phyloP scores from a whole-genome alignment of 2,888 invertebrate genomes.

The Zaprionus lineosus region DNA sequence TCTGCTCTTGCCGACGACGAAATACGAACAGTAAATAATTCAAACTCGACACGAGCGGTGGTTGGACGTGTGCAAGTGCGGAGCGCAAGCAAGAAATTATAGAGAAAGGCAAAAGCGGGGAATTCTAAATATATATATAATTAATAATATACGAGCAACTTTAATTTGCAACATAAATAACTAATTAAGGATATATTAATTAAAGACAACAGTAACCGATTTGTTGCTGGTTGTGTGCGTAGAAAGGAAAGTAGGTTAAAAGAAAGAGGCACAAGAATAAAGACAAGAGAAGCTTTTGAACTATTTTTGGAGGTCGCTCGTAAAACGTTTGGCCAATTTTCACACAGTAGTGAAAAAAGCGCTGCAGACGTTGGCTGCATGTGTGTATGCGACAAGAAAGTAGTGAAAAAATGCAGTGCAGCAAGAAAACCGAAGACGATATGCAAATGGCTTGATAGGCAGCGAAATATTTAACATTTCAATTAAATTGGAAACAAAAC shows the following conservation, averaged over 20 bases:
- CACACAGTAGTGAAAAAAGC: constrained; percentile 52
- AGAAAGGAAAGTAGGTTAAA: constrained; percentile 60
- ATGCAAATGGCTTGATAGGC: constrained; percentile 69
- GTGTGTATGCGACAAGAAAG: constrained; percentile 59
- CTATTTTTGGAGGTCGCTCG: constrained; percentile 51
- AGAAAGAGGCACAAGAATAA: constrained; percentile 13
- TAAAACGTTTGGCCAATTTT: constrained; percentile 27
- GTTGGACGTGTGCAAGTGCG: constrained; percentile 79
- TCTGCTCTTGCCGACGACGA: constrained; percentile 16
- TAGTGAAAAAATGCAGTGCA: constrained; percentile 67
- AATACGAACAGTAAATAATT: constrained; percentile 41
- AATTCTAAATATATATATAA: constrained; percentile 28
- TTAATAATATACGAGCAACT: constrained; percentile 32
- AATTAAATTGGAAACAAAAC: constrained; percentile 41
- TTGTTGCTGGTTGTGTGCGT: constrained; percentile 13
- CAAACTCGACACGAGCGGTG: constrained; percentile 71
- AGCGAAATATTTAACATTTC: constrained; percentile 49
- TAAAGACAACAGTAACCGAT: constrained; percentile 17
- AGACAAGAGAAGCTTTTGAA: constrained; percentile 24
- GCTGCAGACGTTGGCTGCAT: constrained; percentile 58
- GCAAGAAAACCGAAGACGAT: constrained; percentile 49
- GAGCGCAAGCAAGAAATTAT: constrained; percentile 64
- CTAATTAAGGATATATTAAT: constrained; percentile 1
- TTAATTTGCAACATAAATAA: constrained; percentile 7
- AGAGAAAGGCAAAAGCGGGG: constrained; percentile 57